These are phyloP conservation scores for Automeris io DNA, from an alignment of 2,888 invertebrate species.

Conservation along the genomic window DNA sequence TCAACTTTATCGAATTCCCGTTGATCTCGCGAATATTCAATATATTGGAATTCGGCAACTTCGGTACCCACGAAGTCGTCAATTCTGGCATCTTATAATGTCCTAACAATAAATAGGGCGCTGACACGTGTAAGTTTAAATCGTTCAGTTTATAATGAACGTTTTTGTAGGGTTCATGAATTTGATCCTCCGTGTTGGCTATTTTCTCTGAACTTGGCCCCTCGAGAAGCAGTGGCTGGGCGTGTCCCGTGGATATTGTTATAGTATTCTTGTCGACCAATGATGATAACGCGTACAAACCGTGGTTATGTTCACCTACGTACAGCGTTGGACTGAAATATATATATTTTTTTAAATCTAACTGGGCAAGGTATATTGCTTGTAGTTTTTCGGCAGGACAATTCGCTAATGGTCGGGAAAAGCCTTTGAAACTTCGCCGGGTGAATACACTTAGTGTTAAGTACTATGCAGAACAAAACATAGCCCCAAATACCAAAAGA, in stretches of 20 bases:
- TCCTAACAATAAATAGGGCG: slow-evolving; percentile 75
- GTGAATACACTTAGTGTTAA: no score
- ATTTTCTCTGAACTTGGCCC: slow-evolving; percentile 76
- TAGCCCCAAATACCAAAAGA: no score
- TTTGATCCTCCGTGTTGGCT: slow-evolving; percentile 35
- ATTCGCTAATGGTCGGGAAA: no score
- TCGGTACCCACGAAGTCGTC: slow-evolving; percentile 64
- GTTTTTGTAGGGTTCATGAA: slow-evolving; percentile 69
- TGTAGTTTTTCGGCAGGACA: no score
- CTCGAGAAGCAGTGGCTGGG: slow-evolving; percentile 83
- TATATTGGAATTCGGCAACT: slow-evolving; percentile 51
- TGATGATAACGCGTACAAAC: slow-evolving; percentile 94
- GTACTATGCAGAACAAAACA: no score
- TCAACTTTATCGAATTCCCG: slow-evolving; percentile 44
- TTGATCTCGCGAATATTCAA: slow-evolving; percentile 38
- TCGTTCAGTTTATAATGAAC: slow-evolving; percentile 65
- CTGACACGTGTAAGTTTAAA: slow-evolving; percentile 56
- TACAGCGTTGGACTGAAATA: slow-evolving; percentile 90
- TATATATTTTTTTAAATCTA: no score
- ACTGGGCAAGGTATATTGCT: no score
- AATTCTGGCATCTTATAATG: slow-evolving; percentile 85
- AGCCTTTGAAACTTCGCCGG: no score
- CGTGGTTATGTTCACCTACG: slow-evolving; percentile 90
- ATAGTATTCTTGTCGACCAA: slow-evolving; percentile 93
- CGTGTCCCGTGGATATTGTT: slow-evolving; percentile 85